phyloP scores from a whole-genome alignment of 2,888 invertebrate species.

The Steromphala cineraria region DNA sequence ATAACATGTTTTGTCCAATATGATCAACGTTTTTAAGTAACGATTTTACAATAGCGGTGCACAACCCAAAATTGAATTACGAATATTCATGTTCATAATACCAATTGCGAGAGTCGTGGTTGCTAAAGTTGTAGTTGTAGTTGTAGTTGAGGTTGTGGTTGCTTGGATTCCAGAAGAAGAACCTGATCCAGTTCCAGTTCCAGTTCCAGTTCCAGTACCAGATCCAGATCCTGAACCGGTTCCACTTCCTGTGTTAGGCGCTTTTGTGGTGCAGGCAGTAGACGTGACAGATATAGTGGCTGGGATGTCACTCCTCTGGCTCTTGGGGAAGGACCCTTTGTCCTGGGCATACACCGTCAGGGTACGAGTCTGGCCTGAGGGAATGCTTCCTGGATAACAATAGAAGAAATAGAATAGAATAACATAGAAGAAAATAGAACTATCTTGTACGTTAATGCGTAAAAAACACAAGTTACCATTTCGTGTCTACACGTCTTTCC shows the following conservation, averaged over 20 bases:
- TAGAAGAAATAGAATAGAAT: too few species aligned
- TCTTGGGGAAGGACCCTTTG: background rate
- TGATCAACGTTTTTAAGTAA: too few species aligned
- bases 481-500: too few species aligned
- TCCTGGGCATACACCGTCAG: constrained; percentile 2
- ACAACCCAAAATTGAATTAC: too few species aligned
- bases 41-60: too few species aligned
- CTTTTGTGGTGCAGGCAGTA: background rate
- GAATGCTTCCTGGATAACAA: background rate
- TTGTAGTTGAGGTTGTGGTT: background rate
- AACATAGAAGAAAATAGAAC: too few species aligned
- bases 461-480: too few species aligned
- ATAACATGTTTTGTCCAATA: too few species aligned
- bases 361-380: background rate
- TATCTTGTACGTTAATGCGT: too few species aligned
- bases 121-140: background rate
- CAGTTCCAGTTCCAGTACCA: background rate
- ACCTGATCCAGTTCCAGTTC: background rate
- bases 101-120: background rate
- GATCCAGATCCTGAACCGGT: background rate
- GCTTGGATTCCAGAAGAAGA: background rate
- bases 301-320: background rate
- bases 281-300: background rate
- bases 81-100: too few species aligned
- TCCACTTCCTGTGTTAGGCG: background rate